Evolutionary conservation across 2,888 invertebrate genomes (phyloP).

Genomic region (Eristalis arbustorum): DNA sequence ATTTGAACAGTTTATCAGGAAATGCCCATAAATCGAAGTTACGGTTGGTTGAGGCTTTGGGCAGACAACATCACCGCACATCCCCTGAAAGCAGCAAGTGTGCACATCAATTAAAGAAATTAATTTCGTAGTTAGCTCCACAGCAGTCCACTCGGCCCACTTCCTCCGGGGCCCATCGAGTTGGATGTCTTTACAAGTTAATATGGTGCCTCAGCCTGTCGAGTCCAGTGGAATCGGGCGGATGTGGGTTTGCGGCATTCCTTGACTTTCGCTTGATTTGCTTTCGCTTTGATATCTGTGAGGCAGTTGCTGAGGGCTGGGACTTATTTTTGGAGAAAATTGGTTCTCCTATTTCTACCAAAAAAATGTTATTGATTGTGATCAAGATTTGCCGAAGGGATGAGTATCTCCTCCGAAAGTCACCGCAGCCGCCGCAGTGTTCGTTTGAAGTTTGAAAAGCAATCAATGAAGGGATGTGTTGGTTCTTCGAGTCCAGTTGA

Average conservation of each 20-base stretch:
- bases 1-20: not conserved
- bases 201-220: not conserved
- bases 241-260: constrained; percentile 12
- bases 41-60: not conserved
- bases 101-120: not conserved
- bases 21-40: not conserved
- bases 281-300: constrained; percentile 34
- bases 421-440: not conserved
- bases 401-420: not conserved
- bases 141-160: not conserved
- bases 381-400: not conserved
- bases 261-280: constrained; percentile 22
- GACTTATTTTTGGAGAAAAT: constrained; percentile 18
- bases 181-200: not conserved
- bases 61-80: not conserved
- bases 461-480: not conserved
- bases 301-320: not conserved
- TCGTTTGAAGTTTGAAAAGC: not conserved
- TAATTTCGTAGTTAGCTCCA: not conserved
- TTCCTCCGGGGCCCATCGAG: not conserved
- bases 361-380: not conserved
- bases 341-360: not conserved
- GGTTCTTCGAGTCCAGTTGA: not conserved
- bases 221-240: not conserved
- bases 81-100: not conserved